A percentile compares a stretch with the other conserved stretches of the same genome.
These are phyloP conservation scores for Larimichthys polyactis DNA, from an alignment of 2,113 vertebrate genomes.

Conservation along the genomic window DNA sequence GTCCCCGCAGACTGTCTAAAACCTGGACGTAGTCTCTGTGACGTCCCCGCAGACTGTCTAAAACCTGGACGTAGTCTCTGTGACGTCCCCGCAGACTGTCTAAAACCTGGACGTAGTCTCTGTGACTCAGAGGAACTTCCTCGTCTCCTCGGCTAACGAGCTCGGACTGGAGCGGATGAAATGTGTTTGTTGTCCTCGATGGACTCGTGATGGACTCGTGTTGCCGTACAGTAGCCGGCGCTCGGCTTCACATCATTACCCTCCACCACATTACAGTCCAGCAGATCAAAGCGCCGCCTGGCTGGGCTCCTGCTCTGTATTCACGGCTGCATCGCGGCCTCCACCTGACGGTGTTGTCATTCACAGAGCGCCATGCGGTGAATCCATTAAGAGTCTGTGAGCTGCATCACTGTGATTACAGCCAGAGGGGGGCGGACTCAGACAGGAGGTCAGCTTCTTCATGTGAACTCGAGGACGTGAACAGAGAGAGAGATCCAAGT, in stretches of 20 bases:
- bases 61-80: too few relatives aligned
- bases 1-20: too few relatives aligned
- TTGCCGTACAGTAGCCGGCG: constrained; percentile 2
- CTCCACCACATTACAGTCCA: constrained; percentile 14
- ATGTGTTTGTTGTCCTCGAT: background rate
- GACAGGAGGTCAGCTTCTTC: constrained; percentile 11
- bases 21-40: too few relatives aligned
- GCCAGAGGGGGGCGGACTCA: background rate
- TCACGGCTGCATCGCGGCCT: constrained; percentile 33
- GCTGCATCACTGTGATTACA: constrained; percentile 59
- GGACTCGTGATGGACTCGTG: background rate
- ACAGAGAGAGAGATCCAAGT: background rate
- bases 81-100: too few relatives aligned
- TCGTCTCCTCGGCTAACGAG: background rate
- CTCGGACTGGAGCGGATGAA: background rate
- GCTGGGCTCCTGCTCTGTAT: constrained; percentile 40
- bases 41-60: too few relatives aligned
- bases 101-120: too few relatives aligned
- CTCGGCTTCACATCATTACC: constrained; percentile 37
- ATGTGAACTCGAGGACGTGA: constrained; percentile 1
- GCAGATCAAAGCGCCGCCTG: constrained; percentile 26
- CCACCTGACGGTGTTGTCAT: constrained; percentile 51
- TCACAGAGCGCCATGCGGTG: constrained; percentile 40
- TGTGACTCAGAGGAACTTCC: background rate
- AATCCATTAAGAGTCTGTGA: constrained; percentile 48